Base-by-base conservation (phyloP, 2,797 vertebrate genomes). In the Rhabdophis nuchalis region DNA sequence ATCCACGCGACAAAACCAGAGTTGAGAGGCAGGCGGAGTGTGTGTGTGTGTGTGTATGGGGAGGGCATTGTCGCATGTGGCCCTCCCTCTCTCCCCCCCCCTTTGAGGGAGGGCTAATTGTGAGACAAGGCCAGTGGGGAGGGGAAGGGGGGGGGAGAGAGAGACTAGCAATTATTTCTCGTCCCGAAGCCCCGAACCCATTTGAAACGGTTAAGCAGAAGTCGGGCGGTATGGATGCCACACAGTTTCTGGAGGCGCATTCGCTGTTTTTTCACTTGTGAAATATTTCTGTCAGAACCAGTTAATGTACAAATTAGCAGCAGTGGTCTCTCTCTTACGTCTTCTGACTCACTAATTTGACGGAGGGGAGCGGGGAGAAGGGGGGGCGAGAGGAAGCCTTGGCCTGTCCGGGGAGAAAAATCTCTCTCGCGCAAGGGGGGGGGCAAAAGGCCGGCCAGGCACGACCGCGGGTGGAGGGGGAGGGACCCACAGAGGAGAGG, bases 261-360 rank as follows among this genome's bases (percentile, higher is more conserved):
- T 96, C 95, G 96, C 96, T 97, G 97, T 97, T 97, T 98, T 98
- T 98, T 97, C 97, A 97, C 97, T 97, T 97, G 96, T 94, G 96
- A 97, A 96, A 98, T 95, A 97, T 96, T 97, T 97, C 98, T 99
- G 99, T 99, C 99, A 99, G 97, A 98, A 98, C 97, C 98, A 98
- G 97, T 99, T 98, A 99, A 97, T 96, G 97, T 99, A 99, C 98
- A 98, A 98, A 99, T 99, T 99, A 99, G 98, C 98, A 96, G 97
- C 94, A 96, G 97, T 98, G 97, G 97, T 98, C 98, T 98, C 98
- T 98, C 98, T 97, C 97, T 97, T 95, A 95, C 95, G 95, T 96
- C 98, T 98, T 96, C 96, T 97, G 97, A 97, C 96, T 97, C 97
- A 95, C 98, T 98, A 98, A 98, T 98, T 98, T 98, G 98, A 98